Percentiles rank a stretch among this genome's conserved stretches.
phyloP scores from a whole-genome alignment of 2,797 vertebrate genomes.

The Esox lucius region DNA sequence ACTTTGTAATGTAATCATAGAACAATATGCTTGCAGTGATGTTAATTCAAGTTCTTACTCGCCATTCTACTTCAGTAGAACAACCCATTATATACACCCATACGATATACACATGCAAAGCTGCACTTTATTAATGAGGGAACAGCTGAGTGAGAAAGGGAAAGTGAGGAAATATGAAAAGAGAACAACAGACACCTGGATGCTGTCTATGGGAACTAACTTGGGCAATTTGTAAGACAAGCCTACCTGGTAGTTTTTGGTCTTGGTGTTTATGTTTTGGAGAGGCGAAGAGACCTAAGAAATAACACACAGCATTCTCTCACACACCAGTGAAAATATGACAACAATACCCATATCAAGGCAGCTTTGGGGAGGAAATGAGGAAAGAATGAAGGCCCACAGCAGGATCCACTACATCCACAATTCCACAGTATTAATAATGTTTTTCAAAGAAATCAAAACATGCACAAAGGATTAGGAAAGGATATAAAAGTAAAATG shows the following conservation, averaged over 20 bases:
- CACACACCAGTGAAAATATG: constrained; percentile 64
- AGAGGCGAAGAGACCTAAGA: not conserved
- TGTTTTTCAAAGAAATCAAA: constrained; percentile 71
- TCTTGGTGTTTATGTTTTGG: constrained; percentile 44
- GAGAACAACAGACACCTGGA: not conserved
- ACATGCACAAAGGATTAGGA: constrained; percentile 61
- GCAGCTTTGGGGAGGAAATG: constrained; percentile 73
- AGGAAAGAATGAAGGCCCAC: constrained; percentile 65
- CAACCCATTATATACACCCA: not conserved
- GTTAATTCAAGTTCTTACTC: too few relatives aligned
- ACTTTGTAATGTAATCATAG: too few relatives aligned
- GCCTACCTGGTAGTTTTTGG: constrained; percentile 23
- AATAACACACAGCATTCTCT: constrained; percentile 55
- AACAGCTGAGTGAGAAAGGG: not conserved
- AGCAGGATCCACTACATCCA: constrained; percentile 64
- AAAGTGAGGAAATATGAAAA: not conserved
- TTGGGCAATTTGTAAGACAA: not conserved
- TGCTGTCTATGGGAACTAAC: not conserved
- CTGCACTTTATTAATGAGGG: constrained; percentile 51
- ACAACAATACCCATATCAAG: constrained; percentile 70
- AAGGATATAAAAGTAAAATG: constrained; percentile 17
- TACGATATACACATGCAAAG: constrained; percentile 38
- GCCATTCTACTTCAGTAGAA: too few relatives aligned
- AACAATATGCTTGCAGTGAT: too few relatives aligned
- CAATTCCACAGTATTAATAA: constrained; percentile 73